phyloP scores from a whole-genome alignment of 2,113 vertebrate species.

The Puntigrus tetrazona region DNA sequence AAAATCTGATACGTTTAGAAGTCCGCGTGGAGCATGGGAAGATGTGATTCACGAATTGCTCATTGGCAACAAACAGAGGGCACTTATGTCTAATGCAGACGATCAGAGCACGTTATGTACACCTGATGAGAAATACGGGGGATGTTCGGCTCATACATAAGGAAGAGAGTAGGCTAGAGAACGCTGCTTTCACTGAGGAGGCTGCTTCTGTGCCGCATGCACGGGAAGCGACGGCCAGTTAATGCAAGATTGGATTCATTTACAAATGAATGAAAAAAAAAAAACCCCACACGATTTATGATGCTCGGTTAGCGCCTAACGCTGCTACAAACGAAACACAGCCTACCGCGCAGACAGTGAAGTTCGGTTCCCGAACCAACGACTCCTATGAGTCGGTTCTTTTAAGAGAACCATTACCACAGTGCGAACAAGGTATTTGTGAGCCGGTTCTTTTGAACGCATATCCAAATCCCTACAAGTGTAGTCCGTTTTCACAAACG shows the following conservation, averaged over 20 bases:
- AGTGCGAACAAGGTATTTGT: not conserved
- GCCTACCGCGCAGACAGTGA: not conserved
- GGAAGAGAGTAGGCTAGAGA: not conserved
- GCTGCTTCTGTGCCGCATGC: not conserved
- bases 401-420: not conserved
- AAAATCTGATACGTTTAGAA: not conserved
- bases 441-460: not conserved
- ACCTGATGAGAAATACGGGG: constrained; percentile 27
- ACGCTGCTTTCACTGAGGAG: not conserved
- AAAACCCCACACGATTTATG: too few species aligned
- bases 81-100: not conserved
- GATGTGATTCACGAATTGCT: constrained; percentile 32
- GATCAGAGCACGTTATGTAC: not conserved
- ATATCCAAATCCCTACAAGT: not conserved
- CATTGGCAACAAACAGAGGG: constrained; percentile 11
- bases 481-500: not conserved
- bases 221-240: not conserved
- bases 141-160: constrained; percentile 1
- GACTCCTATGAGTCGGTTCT: not conserved
- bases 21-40: not conserved
- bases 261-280: not conserved
- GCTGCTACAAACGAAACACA: not conserved
- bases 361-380: not conserved
- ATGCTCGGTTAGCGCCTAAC: too few species aligned
- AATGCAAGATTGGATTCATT: too few species aligned